Evolutionary conservation across 1,140 invertebrate genomes (phyloP).

Genomic region (Drosophila orosa): DNA sequence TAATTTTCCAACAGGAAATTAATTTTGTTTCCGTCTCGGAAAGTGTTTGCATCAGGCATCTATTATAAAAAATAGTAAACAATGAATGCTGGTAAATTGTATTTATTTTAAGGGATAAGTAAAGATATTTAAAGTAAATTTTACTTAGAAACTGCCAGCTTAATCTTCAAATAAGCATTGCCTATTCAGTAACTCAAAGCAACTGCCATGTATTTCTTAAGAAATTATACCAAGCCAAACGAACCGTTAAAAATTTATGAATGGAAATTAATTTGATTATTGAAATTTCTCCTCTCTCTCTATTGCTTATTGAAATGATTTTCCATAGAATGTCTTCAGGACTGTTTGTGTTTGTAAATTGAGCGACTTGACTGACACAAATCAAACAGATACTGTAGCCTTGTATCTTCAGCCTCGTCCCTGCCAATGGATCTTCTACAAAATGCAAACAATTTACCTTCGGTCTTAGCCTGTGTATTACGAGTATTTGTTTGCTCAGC

Average conservation of each 20-base stretch:
- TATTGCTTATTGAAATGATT: not conserved
- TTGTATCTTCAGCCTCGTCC: not conserved
- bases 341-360: constrained; percentile 22
- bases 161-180: not conserved
- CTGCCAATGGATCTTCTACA: not conserved
- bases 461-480: constrained; percentile 22
- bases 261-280: constrained; percentile 13
- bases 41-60: not conserved
- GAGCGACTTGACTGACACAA: constrained; percentile 28
- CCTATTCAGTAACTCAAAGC: not conserved
- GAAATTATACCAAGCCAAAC: not conserved
- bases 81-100: not conserved
- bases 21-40: constrained; percentile 15
- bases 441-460: constrained; percentile 54
- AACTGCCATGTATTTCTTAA: not conserved
- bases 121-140: not conserved
- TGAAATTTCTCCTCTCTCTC: not conserved
- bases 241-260: constrained; percentile 13
- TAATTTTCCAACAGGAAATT: constrained; percentile 38
- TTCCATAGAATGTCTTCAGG: not conserved
- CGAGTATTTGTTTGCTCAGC: constrained; percentile 52
- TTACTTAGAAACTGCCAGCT: not conserved
- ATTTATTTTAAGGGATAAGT: not conserved
- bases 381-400: constrained; percentile 26
- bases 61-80: not conserved